phyloP scores from a whole-genome alignment of 2,888 invertebrate genomes.

The Rhopalosiphum nymphaeae region DNA sequence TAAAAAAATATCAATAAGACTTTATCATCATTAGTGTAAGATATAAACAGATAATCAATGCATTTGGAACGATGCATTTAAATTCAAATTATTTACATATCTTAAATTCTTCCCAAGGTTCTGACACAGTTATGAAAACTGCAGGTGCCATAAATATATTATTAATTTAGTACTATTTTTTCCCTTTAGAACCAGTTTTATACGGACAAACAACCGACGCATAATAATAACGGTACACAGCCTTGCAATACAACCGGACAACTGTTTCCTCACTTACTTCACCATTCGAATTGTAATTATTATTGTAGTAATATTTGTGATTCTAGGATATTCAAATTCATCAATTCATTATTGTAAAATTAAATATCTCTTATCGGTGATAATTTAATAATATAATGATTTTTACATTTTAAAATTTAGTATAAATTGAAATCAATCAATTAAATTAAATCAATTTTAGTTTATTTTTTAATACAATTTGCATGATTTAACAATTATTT shows the following conservation, averaged over 20 bases:
- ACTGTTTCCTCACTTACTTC: conserved; percentile 22
- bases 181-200: conserved; percentile 35
- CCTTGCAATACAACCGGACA: conserved; percentile 15
- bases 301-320: conserved; percentile 3
- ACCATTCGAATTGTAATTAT: conserved; percentile 27
- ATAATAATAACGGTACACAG: conserved; percentile 45
- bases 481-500: too few species aligned
- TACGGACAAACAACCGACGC: conserved; percentile 23
- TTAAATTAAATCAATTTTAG: neutral
- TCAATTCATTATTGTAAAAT: neutral
- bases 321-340: neutral
- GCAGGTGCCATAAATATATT: neutral
- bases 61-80: neutral
- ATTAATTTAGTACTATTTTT: conserved; percentile 34
- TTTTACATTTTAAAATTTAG: neutral
- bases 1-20: neutral
- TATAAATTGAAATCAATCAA: neutral
- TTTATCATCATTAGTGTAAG: neutral
- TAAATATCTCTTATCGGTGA: neutral
- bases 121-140: conserved; percentile 48
- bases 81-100: neutral
- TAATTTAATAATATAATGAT: neutral
- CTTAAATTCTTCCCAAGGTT: conserved; percentile 53
- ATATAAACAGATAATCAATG: neutral
- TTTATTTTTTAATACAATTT: neutral